Evolutionary conservation across 2,888 invertebrate species (phyloP).

Genomic region (Stenolophus ochropezus): DNA sequence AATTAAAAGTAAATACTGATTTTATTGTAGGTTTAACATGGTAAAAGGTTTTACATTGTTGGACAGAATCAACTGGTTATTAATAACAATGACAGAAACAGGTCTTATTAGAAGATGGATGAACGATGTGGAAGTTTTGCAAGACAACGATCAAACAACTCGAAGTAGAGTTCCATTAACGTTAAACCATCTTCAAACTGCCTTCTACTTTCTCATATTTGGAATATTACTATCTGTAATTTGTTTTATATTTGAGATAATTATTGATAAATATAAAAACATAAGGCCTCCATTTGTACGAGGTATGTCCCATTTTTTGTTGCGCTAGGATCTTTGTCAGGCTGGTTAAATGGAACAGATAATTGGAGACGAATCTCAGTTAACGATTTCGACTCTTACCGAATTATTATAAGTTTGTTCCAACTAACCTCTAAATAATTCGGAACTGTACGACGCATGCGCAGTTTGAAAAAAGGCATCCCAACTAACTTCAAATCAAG

Average conservation of each 20-base stretch:
- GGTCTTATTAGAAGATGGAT: constrained; percentile 28
- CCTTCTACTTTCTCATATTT: constrained; percentile 17
- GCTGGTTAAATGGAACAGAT: too few relatives aligned
- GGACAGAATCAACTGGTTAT: constrained; percentile 16
- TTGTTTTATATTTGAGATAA: constrained; percentile 13
- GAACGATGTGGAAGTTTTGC: neutral
- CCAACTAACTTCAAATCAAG: too few relatives aligned
- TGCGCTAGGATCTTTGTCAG: too few relatives aligned
- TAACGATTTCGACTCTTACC: too few relatives aligned
- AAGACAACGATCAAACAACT: neutral
- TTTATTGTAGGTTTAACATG: constrained; percentile 20
- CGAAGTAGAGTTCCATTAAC: neutral
- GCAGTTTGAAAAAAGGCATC: too few relatives aligned
- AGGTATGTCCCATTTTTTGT: too few relatives aligned
- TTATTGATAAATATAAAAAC: neutral
- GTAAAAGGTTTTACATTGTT: constrained; percentile 28
- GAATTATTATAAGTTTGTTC: too few relatives aligned
- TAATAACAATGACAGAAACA: constrained; percentile 15
- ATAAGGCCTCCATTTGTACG: too few relatives aligned
- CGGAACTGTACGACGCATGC: too few relatives aligned
- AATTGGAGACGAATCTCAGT: too few relatives aligned
- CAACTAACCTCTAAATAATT: too few relatives aligned
- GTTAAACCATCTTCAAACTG: constrained; percentile 14
- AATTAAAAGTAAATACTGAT: too few relatives aligned
- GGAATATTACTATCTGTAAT: neutral